Evolutionary conservation across 2,113 vertebrate species (phyloP).

Genomic region (Strix aluco): DNA sequence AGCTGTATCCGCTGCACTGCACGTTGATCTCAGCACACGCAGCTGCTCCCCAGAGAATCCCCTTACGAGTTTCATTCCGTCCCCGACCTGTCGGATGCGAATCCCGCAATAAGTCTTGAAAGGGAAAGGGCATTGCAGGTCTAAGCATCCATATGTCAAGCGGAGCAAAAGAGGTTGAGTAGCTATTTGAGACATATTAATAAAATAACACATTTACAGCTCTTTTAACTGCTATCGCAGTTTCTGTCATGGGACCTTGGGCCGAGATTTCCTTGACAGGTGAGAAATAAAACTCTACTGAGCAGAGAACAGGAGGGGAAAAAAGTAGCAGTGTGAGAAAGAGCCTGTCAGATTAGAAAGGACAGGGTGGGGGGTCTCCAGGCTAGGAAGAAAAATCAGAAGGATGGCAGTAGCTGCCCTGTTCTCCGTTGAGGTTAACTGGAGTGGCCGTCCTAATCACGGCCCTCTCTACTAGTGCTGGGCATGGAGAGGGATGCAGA

Average conservation of each 20-base stretch:
- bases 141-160: not conserved
- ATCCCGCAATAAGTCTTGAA: not conserved
- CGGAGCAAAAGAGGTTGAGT: not conserved
- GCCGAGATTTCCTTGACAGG: not conserved
- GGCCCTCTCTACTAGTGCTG: not conserved
- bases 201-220: not conserved
- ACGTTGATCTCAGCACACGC: accelerated
- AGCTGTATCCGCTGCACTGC: accelerated
- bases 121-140: not conserved
- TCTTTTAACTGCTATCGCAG: not conserved
- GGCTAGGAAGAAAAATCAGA: not conserved
- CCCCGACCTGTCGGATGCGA: not conserved
- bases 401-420: not conserved
- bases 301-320: not conserved
- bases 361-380: not conserved
- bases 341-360: not conserved
- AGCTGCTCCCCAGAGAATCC: not conserved
- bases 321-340: not conserved
- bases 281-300: not conserved
- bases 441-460: not conserved
- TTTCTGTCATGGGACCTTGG: not conserved
- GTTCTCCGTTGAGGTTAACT: not conserved
- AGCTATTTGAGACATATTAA: not conserved
- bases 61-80: not conserved
- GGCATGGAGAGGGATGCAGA: accelerated